Evolutionary conservation across 1,140 invertebrate species (phyloP), one percentile per base, ranked within the genome.

Genomic region (Branchinecta lynchi): DNA sequence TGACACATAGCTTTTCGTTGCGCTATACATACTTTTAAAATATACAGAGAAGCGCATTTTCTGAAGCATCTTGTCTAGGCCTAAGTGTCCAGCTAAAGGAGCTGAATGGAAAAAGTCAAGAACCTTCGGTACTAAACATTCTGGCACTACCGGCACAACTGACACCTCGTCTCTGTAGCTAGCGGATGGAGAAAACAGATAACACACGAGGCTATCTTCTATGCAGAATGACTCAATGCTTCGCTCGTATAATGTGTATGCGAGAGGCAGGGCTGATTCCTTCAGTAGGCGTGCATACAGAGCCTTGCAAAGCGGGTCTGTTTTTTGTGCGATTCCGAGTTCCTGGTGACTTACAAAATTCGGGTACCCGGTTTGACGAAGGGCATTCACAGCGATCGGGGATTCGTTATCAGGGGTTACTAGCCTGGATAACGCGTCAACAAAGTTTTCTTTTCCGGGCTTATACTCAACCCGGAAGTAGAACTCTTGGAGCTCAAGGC

Each of bases 131-230:
- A 60, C 17, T 60, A 60, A 60, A 6, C 51, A 15, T 60, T 60
- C 51, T 15, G 51, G 51, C 17, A 60, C 51, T 3, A 60, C 51
- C 2, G 17, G 51, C 51, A 60, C 51, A 60, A 60, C 51, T 15
- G 51, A 60, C 12, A 60, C 17, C 3, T 60, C 51, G 17, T 60
- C 51, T 15, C 51, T 12, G 17, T 60, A 60, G 12, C 12, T 15
- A 60, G 51, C 51, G 12, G 51, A 60, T 60, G 51, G 51, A 15
- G 51, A 60, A 15, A 20, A 60, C 12, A 60, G 51, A 20, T 60
- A 60, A 60, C 51, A 60, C 12, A 60, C 51, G 17, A 60, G 51
- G 12, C 51, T 20, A 60, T 60, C 51, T 60, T 60, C 51, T 60
- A 60, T 15, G 51, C 51, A 60, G 17, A 60, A 60, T 12, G 51